phyloP scores from a whole-genome alignment of 2,113 vertebrate genomes.

The Pao palembangensis region DNA sequence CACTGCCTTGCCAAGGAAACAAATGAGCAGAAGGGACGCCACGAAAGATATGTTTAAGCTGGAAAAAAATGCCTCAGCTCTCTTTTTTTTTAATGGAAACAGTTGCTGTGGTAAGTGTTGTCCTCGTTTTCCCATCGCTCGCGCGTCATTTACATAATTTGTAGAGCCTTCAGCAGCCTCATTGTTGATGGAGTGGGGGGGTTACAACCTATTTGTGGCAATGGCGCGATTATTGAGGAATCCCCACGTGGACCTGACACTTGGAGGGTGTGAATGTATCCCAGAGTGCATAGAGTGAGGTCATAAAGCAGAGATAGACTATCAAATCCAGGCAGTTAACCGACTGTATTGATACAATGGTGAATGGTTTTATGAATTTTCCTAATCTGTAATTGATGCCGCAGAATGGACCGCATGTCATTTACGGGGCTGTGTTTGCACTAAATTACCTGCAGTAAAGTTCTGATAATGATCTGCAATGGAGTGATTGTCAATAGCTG shows the following conservation, averaged over 20 bases:
- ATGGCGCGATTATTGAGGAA: conserved; percentile 35
- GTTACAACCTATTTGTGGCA: conserved; percentile 20
- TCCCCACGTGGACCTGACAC: conserved; percentile 22
- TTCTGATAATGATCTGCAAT: conserved; percentile 25
- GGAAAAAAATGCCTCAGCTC: neutral
- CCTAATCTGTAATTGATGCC: conserved; percentile 43
- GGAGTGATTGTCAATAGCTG: neutral
- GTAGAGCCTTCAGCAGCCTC: conserved; percentile 22
- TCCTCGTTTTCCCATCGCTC: conserved; percentile 10
- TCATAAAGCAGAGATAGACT: conserved; percentile 30
- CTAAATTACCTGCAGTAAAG: conserved; percentile 16
- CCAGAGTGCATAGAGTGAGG: conserved; percentile 24
- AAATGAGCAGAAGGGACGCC: conserved; percentile 2
- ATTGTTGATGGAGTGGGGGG: neutral
- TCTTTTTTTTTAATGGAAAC: neutral
- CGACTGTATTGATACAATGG: conserved; percentile 39
- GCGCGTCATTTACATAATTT: conserved; percentile 25
- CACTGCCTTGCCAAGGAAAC: conserved; percentile 28
- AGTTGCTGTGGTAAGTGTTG: neutral
- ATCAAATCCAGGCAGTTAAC: conserved; percentile 28
- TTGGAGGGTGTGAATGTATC: conserved; percentile 16
- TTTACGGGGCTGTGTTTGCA: conserved; percentile 2
- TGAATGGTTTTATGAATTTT: conserved; percentile 49
- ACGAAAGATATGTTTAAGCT: neutral
- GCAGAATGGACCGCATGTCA: conserved; percentile 19